These are phyloP conservation scores for Hofmannophila pseudospretella DNA, from an alignment of 2,888 invertebrate genomes.

Conservation along the genomic window DNA sequence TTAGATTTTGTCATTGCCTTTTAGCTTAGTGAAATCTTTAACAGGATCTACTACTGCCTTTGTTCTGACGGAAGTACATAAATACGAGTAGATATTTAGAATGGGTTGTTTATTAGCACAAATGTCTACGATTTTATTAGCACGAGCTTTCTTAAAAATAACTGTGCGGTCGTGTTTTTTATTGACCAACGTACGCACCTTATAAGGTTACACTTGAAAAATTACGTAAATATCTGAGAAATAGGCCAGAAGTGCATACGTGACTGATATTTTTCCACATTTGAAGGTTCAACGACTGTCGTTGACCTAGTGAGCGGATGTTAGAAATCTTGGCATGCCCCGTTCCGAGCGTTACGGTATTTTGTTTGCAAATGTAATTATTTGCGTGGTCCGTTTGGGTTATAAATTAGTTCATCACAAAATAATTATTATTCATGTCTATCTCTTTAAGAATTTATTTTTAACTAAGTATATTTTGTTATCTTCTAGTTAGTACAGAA, in stretches of 20 bases:
- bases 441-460: no score
- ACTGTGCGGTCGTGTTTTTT: neutral
- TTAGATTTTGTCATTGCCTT: neutral
- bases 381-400: neutral
- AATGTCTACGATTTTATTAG: no score
- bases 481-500: no score
- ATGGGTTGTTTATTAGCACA: no score
- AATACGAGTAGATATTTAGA: no score
- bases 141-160: no score
- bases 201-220: conserved; percentile 1
- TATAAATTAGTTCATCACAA: conserved; percentile 1
- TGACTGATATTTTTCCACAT: conserved; percentile 30
- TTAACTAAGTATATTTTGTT: no score
- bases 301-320: conserved; percentile 47
- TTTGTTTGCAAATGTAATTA: neutral
- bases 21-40: neutral
- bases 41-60: no score
- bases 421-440: no score
- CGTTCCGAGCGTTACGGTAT: neutral
- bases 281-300: conserved; percentile 32
- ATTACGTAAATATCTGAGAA: conserved; percentile 26
- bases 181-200: neutral
- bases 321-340: conserved; percentile 42
- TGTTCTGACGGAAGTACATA: no score
- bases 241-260: conserved; percentile 35